phyloP scores from a whole-genome alignment of 2,113 vertebrate species.

The Platycercus adscitus region DNA sequence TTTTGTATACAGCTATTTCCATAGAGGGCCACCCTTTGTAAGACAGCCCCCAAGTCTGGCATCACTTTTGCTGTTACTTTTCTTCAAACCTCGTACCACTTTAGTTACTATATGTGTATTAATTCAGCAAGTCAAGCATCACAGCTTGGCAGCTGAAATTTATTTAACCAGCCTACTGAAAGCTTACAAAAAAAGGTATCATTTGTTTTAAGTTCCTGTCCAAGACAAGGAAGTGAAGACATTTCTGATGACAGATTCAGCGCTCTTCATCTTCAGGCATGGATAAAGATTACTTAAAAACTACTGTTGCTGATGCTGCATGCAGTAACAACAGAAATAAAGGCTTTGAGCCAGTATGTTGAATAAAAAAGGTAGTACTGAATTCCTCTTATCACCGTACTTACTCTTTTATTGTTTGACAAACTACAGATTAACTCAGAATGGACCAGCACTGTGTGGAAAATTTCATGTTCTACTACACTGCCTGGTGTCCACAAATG shows the following conservation, averaged over 20 bases:
- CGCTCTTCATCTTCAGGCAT: rapidly evolving
- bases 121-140: background rate
- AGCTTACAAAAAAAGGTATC: background rate
- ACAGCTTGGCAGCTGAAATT: background rate
- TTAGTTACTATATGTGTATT: background rate
- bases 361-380: background rate
- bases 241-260: background rate
- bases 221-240: background rate
- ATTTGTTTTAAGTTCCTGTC: background rate
- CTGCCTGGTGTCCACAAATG: background rate
- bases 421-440: background rate
- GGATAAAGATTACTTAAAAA: background rate
- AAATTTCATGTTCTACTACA: background rate
- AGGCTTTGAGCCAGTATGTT: background rate
- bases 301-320: background rate
- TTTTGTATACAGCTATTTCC: background rate
- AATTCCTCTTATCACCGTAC: background rate
- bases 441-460: background rate
- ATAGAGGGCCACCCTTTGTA: background rate
- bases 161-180: background rate
- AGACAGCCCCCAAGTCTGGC: background rate
- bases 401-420: background rate
- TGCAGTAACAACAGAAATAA: background rate
- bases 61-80: background rate
- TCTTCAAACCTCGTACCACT: background rate